These are phyloP conservation scores for Drosophila persimilis DNA, from an alignment of 1,140 invertebrate species.

Conservation along the genomic window DNA sequence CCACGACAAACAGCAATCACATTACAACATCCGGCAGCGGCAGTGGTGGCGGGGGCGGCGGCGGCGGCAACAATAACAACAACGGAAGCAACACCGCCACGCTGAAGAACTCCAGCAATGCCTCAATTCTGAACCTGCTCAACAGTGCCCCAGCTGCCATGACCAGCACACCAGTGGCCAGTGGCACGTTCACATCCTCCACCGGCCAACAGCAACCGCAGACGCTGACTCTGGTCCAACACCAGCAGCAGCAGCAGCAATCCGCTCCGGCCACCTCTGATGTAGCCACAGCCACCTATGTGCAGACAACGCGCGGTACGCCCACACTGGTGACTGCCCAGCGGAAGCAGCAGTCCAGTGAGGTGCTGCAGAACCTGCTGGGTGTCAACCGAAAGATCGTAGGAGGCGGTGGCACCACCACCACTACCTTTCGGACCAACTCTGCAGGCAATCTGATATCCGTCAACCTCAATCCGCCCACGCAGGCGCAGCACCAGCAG, in stretches of 20 bases:
- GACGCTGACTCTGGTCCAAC: slow-evolving; percentile 65
- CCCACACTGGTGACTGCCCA: slow-evolving; percentile 55
- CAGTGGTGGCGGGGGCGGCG: slow-evolving; percentile 12
- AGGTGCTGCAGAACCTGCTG: slow-evolving; percentile 76
- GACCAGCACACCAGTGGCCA: slow-evolving; percentile 84
- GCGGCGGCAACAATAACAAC: slow-evolving; percentile 35
- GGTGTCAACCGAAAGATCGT: slow-evolving; percentile 77
- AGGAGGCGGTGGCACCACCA: slow-evolving; percentile 52
- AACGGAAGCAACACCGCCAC: slow-evolving; percentile 67
- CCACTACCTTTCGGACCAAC: slow-evolving; percentile 74
- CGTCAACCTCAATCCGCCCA: slow-evolving; percentile 79
- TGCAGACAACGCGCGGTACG: slow-evolving; percentile 67
- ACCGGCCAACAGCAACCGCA: slow-evolving; percentile 73
- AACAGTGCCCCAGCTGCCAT: slow-evolving; percentile 89
- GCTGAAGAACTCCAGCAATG: slow-evolving; percentile 85
- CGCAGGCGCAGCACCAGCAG: slow-evolving; percentile 51
- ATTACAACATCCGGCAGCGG: slow-evolving; percentile 34
- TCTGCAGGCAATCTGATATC: slow-evolving; percentile 84
- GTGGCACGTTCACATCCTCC: slow-evolving; percentile 78
- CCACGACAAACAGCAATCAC: slow-evolving; percentile 26
- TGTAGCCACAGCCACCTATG: slow-evolving; percentile 63
- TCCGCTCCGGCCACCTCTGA: slow-evolving; percentile 38
- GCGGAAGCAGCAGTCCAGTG: slow-evolving; percentile 73
- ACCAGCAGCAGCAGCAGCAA: slow-evolving; percentile 60
- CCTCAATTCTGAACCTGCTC: slow-evolving; percentile 89